Conservation (phyloP, 2,797 vertebrate species). For the Microctenopoma lineatum region DNA sequence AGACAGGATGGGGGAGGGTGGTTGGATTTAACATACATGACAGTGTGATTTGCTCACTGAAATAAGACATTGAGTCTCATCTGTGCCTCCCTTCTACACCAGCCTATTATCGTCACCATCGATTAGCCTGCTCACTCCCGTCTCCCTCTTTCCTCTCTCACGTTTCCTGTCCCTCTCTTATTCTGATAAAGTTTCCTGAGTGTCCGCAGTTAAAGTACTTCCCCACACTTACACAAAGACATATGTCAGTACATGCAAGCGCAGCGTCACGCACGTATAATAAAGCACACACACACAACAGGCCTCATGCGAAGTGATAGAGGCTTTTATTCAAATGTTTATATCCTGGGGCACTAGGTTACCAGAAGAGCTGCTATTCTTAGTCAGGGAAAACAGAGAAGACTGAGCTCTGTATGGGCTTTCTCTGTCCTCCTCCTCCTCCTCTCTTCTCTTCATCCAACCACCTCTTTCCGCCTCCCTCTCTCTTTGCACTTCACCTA, state of each 20-base stretch:
- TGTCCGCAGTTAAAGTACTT: conserved; percentile 46
- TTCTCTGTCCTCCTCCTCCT: conserved; percentile 48
- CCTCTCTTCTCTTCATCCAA: conserved; percentile 44
- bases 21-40: conserved; percentile 27
- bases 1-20: conserved; percentile 14
- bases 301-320: conserved; percentile 64
- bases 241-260: conserved; percentile 35
- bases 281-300: conserved; percentile 39
- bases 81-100: conserved; percentile 44
- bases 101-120: conserved; percentile 63
- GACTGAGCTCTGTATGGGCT: conserved; percentile 55
- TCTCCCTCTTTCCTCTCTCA: conserved; percentile 14
- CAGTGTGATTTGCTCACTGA: conserved; percentile 44
- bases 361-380: conserved; percentile 81
- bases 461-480: conserved; percentile 44
- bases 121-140: conserved; percentile 38
- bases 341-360: conserved; percentile 77
- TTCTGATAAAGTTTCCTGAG: conserved; percentile 42
- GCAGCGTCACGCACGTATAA: conserved; percentile 44
- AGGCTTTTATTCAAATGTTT: conserved; percentile 78
- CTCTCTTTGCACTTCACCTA: conserved; percentile 70
- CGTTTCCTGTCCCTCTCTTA: conserved; percentile 40
- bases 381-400: conserved; percentile 67
- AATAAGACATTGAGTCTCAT: conserved; percentile 43
- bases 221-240: conserved; percentile 14